Base-by-base conservation (phyloP, 2,113 vertebrate species). In the Progne subis region DNA sequence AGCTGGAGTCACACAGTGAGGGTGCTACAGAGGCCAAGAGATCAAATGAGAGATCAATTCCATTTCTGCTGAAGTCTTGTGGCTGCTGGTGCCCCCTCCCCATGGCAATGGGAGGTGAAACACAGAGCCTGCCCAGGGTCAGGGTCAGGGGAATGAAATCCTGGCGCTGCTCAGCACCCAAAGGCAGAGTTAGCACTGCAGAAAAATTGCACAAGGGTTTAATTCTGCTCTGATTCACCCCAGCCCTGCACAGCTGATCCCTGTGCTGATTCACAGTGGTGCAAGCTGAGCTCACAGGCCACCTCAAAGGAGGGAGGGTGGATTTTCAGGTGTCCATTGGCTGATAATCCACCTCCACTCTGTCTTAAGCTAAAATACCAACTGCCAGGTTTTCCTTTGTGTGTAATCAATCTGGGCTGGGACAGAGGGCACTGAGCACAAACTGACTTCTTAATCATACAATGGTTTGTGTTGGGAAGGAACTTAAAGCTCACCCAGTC, bases 61-160 rank as follows among this genome's bases (percentile, higher is more conserved):
- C 26, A 11, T 23, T 41, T 55, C 2, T 67, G 65, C 72, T 32
- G 50, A 19, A 34, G 5, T 50, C 52, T 82, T 6, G 57, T 9
- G 2, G 69, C 29, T 14, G 31, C 69, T 31, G 71, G 23, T 13
- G 11, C 63, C n/a, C 59, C 34, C 69, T 56, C 37, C 28, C 26
- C 0, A 3, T 4, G 76, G 47, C 25, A 18, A 5, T 3, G 41
- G 13, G 65, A 34, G 37, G 18, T 24, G 49, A 26, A 53, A 32
- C 18, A 4, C 0, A 2, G 3, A 47, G 68, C 78, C 0, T 7
- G 37, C 15, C 20, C 2, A 1, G 4, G 49, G 63, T 49, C 18
- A 18, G 2, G 44, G 32, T 24, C 32, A 56, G 46, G 49, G 26
- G 6, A 7, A 25, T 6, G 39, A 26, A 8, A 28, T 19, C 47